A percentile compares a stretch with the other conserved stretches of the same genome.
phyloP scores from a whole-genome alignment of 1,140 invertebrate genomes.

The Stegodyphus mimosarum region DNA sequence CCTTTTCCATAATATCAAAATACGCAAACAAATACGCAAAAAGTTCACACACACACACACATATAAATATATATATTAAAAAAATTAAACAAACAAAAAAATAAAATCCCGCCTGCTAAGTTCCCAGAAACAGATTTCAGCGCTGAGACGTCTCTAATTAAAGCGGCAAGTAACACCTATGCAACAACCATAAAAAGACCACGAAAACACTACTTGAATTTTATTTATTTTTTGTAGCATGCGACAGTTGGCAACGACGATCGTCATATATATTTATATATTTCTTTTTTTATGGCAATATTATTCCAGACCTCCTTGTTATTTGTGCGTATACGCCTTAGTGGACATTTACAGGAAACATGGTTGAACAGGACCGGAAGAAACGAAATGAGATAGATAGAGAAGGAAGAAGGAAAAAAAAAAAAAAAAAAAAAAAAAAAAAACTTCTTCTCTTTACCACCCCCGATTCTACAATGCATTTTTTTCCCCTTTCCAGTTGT shows the following conservation, averaged over 20 bases:
- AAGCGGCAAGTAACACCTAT: no score
- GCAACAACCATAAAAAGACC: no score
- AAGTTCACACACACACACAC: no score
- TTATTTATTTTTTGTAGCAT: background rate
- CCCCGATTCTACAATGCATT: background rate
- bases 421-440: slow-evolving; percentile 15
- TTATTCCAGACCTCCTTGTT: slow-evolving; percentile 35
- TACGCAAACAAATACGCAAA: no score
- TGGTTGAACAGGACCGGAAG: slow-evolving; percentile 55
- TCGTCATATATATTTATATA: slow-evolving; percentile 7
- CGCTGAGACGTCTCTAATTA: no score
- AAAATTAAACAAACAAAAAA: no score
- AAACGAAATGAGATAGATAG: background rate
- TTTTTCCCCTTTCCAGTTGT: background rate
- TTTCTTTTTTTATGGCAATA: slow-evolving; percentile 10
- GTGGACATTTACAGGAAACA: slow-evolving; percentile 49
- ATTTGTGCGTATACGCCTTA: slow-evolving; percentile 49
- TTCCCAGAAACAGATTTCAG: no score
- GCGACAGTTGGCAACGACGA: slow-evolving; percentile 26
- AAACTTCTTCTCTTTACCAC: background rate
- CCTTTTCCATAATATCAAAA: no score
- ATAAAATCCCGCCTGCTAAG: no score
- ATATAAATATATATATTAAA: no score
- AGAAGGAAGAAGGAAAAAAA: slow-evolving; percentile 21
- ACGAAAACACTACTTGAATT: background rate